phyloP scores from a whole-genome alignment of 2,888 invertebrate genomes.

The Dryocosmus kuriphilus region DNA sequence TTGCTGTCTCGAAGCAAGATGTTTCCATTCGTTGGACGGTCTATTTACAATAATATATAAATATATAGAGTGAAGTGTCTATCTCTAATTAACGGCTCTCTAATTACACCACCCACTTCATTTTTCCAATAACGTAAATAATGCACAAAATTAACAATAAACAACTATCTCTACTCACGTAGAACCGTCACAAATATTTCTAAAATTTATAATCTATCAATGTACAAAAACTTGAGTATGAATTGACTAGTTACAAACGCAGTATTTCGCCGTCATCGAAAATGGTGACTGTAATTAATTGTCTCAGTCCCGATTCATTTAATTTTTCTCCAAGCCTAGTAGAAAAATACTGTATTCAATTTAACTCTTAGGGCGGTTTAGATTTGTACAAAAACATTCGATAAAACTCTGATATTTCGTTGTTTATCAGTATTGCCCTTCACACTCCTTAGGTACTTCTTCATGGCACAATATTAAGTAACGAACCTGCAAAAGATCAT shows the following conservation, averaged over 20 bases:
- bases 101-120: conserved; percentile 25
- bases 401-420: background rate
- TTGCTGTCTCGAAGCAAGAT: conserved; percentile 12
- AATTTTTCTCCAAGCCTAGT: background rate
- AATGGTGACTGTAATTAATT: conserved; percentile 23
- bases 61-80: conserved; percentile 18
- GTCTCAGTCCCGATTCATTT: conserved; percentile 1
- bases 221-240: conserved; percentile 61
- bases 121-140: conserved; percentile 32
- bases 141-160: conserved; percentile 44
- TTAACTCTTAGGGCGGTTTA: background rate
- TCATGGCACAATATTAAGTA: conserved; percentile 50
- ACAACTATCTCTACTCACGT: conserved; percentile 50
- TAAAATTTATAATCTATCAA: conserved; percentile 53
- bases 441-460: conserved; percentile 50
- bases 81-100: conserved; percentile 22
- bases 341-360: conserved; percentile 18
- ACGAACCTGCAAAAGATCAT: conserved; percentile 18
- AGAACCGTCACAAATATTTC: conserved; percentile 52
- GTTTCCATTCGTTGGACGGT: conserved; percentile 36
- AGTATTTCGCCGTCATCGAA: conserved; percentile 58
- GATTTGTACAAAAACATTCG: conserved; percentile 30
- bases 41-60: conserved; percentile 40
- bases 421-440: conserved; percentile 8
- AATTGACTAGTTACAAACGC: conserved; percentile 75